Evolutionary conservation across 2,113 vertebrate species (phyloP).

Genomic region (Uropsilus gracilis): DNA sequence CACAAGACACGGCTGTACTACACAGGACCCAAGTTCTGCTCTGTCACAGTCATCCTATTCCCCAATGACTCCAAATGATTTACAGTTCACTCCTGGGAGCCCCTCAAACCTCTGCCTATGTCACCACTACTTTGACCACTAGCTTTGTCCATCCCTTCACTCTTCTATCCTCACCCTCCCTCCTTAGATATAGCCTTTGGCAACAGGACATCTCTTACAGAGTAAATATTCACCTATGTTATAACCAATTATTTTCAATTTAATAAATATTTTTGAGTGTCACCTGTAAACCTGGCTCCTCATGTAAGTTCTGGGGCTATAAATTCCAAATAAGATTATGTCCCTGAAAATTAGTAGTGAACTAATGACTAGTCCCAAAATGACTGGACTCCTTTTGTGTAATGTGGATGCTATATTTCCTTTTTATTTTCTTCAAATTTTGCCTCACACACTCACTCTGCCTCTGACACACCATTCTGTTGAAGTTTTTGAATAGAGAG

Average conservation of each 20-base stretch:
- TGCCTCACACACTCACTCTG: neutral
- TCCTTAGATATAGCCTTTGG: neutral
- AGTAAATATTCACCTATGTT: neutral
- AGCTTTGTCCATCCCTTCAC: neutral
- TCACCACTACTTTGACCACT: fast-evolving
- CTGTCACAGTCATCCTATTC: neutral
- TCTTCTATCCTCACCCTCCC: fast-evolving
- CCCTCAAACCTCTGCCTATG: neutral
- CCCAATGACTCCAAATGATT: neutral
- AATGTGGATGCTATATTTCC: neutral
- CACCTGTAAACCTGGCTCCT: neutral
- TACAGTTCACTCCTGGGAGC: neutral
- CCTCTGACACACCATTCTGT: no score
- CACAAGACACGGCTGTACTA: neutral
- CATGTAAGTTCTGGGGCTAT: neutral
- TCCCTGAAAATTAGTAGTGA: neutral
- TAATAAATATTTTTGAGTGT: neutral
- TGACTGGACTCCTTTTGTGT: fast-evolving
- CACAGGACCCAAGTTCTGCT: fast-evolving
- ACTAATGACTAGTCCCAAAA: no score
- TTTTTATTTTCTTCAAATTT: neutral
- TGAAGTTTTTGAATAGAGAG: neutral
- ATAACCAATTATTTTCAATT: neutral
- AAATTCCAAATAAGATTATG: neutral
- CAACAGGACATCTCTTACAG: neutral